A percentile compares a stretch with the other conserved stretches of the same genome.
Conservation (phyloP, 2,888 invertebrate species). For the Eupelmus urozonus region DNA sequence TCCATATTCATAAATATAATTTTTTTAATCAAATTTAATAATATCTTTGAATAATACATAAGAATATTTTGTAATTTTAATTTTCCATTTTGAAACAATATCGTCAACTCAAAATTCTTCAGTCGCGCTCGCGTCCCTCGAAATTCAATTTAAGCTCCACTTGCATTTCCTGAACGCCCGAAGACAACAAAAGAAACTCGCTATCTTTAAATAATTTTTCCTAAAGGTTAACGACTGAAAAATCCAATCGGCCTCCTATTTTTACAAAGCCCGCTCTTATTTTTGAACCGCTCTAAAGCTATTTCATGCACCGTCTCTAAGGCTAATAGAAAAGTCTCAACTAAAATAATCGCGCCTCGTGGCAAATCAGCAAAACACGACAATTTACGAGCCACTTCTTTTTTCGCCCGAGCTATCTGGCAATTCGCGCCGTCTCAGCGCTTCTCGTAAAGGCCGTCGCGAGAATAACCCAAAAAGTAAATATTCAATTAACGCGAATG, state of each 20-base stretch:
- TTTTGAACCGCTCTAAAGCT: not conserved
- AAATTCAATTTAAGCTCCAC: not conserved
- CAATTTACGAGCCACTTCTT: not conserved
- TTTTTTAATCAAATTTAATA: no score
- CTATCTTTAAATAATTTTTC: not conserved
- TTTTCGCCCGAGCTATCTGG: not conserved
- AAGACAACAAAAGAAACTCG: no score
- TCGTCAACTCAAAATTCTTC: no score
- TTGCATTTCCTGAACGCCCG: not conserved
- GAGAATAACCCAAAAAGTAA: slow-evolving; percentile 13
- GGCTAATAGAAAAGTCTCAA: not conserved
- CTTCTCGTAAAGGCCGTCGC: no score
- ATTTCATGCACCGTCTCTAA: not conserved
- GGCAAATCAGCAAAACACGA: not conserved
- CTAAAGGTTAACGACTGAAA: not conserved
- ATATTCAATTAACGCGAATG: slow-evolving; percentile 30
- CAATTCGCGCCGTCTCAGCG: not conserved
- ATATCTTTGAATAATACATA: no score
- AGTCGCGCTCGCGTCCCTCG: not conserved
- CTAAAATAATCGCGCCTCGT: not conserved
- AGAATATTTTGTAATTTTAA: no score
- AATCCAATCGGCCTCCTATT: not conserved
- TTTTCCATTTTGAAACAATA: not conserved
- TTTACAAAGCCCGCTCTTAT: not conserved
- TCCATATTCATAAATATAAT: no score